Evolutionary conservation across 2,113 vertebrate species (phyloP).

Genomic region (Gambusia affinis): DNA sequence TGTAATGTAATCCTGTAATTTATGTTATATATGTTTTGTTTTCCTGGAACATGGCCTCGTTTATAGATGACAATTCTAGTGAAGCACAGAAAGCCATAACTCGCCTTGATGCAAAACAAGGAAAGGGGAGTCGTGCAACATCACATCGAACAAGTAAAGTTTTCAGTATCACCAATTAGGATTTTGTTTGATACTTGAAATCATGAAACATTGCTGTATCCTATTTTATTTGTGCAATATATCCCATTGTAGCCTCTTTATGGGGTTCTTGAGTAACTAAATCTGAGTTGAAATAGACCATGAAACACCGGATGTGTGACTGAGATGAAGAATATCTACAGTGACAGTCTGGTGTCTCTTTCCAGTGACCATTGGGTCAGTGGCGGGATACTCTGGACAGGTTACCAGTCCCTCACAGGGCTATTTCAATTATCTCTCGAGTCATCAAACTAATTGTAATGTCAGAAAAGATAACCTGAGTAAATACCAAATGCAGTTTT

Average conservation of each 20-base stretch:
- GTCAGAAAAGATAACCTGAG: background rate
- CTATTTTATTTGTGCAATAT: background rate
- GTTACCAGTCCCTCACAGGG: no score
- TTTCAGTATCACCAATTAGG: background rate
- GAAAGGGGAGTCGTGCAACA: background rate
- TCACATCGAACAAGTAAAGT: background rate
- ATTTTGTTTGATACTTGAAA: background rate
- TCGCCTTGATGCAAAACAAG: slow-evolving; percentile 16
- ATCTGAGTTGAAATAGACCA: background rate
- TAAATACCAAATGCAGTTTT: background rate
- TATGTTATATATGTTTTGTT: slow-evolving; percentile 25
- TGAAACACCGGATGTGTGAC: background rate
- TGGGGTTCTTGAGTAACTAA: background rate
- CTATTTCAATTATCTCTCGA: no score
- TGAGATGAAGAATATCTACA: background rate
- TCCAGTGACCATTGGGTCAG: no score
- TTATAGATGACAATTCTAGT: slow-evolving; percentile 20
- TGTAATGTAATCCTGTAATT: slow-evolving; percentile 55
- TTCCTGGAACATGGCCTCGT: slow-evolving; percentile 49
- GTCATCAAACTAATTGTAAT: no score
- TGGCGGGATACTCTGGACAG: no score
- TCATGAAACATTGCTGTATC: background rate
- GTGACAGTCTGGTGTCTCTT: no score
- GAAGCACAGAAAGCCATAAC: slow-evolving; percentile 1
- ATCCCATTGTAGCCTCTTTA: background rate